Conservation (phyloP, 2,888 invertebrate genomes). For the Macrosoma leucophasiata region DNA sequence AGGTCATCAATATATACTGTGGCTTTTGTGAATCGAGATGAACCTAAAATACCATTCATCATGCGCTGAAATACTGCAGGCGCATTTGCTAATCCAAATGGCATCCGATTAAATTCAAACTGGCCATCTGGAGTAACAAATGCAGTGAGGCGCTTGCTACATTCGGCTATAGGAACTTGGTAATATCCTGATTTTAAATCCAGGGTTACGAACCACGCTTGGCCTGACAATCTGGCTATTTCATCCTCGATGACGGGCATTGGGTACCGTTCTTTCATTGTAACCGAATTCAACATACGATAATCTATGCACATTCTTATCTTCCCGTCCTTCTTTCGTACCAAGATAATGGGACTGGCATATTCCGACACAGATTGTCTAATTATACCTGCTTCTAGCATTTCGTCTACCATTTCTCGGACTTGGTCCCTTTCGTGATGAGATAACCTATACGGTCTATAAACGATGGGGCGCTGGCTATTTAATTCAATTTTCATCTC, state of each 20-base stretch:
- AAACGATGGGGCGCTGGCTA: constrained; percentile 21
- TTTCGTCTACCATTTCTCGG: constrained; percentile 23
- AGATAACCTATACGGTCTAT: constrained; percentile 26
- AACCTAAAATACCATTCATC: constrained; percentile 11
- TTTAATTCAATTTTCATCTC: constrained; percentile 24
- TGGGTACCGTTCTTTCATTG: constrained; percentile 20
- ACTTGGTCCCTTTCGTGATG: constrained; percentile 24
- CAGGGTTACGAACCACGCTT: constrained; percentile 13
- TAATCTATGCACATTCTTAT: constrained; percentile 21
- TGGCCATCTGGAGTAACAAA: constrained; percentile 20
- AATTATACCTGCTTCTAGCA: constrained; percentile 25
- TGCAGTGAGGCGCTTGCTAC: constrained; percentile 16
- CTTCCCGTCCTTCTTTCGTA: constrained; percentile 18
- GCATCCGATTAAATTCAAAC: constrained; percentile 20
- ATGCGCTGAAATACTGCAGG: constrained; percentile 15
- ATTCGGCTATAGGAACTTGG: constrained; percentile 27
- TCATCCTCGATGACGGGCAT: constrained; percentile 22
- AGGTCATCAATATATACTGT: constrained; percentile 22
- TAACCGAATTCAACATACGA: no score
- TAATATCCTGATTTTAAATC: constrained; percentile 20
- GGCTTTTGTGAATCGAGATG: constrained; percentile 9
- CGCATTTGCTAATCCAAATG: constrained; percentile 20
- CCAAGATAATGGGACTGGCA: constrained; percentile 27
- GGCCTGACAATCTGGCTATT: constrained; percentile 14
- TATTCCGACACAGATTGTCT: constrained; percentile 24